Percentiles rank a stretch among this genome's conserved stretches.
Conservation (phyloP, 1,140 invertebrate species). For the Harpegnathos saltator region DNA sequence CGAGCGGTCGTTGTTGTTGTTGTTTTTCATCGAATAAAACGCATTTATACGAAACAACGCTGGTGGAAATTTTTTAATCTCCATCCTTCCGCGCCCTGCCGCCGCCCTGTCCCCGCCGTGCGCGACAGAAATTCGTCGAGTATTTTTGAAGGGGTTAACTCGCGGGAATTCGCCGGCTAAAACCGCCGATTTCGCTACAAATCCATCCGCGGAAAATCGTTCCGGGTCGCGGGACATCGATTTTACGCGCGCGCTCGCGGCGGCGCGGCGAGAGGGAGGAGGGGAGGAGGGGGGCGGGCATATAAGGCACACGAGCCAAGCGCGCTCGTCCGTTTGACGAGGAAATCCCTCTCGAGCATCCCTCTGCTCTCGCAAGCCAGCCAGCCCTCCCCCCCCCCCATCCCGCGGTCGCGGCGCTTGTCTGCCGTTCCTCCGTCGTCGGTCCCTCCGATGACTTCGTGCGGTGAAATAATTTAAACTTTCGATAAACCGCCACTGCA, state of each 20-base stretch:
- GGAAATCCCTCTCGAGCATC: constrained; percentile 33
- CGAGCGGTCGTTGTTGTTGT: too few species aligned
- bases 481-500: constrained; percentile 74
- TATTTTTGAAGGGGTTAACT: constrained; percentile 68
- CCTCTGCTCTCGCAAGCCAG: too few species aligned
- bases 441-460: constrained; percentile 39
- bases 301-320: constrained; percentile 66
- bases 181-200: constrained; percentile 66
- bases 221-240: constrained; percentile 73
- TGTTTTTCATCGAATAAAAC: constrained; percentile 46
- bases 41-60: constrained; percentile 44
- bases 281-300: constrained; percentile 18
- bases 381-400: neutral
- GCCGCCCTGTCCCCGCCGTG: constrained; percentile 17
- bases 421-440: constrained; percentile 17
- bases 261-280: too few species aligned
- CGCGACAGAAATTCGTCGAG: constrained; percentile 32
- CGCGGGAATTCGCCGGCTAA: constrained; percentile 70
- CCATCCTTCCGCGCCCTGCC: constrained; percentile 13
- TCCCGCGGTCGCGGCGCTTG: neutral
- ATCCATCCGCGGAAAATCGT: constrained; percentile 69
- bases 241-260: constrained; percentile 64
- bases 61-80: constrained; percentile 56
- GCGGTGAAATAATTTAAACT: constrained; percentile 73
- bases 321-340: constrained; percentile 71